Conservation (phyloP, 1,140 invertebrate species). For the Drosophila punjabiensis region DNA sequence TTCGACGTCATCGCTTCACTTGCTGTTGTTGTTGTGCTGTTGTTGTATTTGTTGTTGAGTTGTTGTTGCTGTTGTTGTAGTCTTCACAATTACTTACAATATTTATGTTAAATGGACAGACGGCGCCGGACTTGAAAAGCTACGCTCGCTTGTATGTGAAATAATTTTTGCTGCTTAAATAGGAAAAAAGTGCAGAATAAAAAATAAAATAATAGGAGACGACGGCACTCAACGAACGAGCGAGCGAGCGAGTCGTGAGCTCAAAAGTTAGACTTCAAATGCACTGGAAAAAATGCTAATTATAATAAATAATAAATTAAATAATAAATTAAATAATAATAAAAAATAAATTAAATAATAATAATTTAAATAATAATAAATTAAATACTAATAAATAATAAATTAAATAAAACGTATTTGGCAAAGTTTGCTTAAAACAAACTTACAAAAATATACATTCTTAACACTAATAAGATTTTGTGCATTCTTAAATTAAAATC, state of each 20-base stretch:
- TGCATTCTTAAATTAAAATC: no score
- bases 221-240: conserved; percentile 15
- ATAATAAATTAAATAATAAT: no score
- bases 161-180: conserved; percentile 60
- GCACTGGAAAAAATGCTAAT: conserved; percentile 10
- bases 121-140: conserved; percentile 62
- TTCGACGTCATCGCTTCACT: conserved; percentile 35
- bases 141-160: conserved; percentile 46
- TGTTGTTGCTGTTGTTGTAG: conserved; percentile 37
- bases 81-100: conserved; percentile 78
- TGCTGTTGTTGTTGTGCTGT: conserved; percentile 12
- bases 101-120: conserved; percentile 80
- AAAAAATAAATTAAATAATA: no score
- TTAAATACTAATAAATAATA: no score
- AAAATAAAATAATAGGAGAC: conserved; percentile 21
- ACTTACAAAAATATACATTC: not conserved
- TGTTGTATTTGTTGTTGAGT: conserved; percentile 15
- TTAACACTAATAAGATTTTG: no score
- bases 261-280: conserved; percentile 21
- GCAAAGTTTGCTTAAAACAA: no score
- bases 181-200: conserved; percentile 26
- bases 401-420: no score
- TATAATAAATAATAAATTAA: no score
- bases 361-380: no score
- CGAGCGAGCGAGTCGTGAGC: conserved; percentile 1